Base-by-base conservation (phyloP, 2,797 vertebrate genomes). In the Crax fasciolata region DNA sequence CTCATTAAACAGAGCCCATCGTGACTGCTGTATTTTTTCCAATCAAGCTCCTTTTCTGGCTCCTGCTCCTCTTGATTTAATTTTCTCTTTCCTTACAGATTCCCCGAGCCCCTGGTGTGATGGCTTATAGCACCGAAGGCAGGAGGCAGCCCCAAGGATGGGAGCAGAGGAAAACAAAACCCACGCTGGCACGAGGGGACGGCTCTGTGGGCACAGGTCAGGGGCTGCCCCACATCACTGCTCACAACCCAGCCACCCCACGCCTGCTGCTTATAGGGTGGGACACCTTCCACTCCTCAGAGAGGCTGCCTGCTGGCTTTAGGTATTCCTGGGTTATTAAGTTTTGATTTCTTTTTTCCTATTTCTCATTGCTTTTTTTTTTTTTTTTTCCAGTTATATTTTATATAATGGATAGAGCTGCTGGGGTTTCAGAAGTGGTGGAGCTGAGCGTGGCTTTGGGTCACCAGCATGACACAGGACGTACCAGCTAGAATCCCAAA, bases 271-370 rank as follows among this genome's bases (percentile, higher is more conserved):
- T 46, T 32, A 16, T 61, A 27, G 59, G 58, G 38, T 4, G 18
- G 18, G 27, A 63, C 27, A 17, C n/a, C 18, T 48, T 15, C 30
- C 65, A 25, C 57, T 51, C 25, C 2, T 21, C 57, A 2, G 20
- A 11, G 66, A 11, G 23, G 17, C 61, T 30, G 14, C 28, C 32
- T 0, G 0, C 15, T 2, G 5, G 2, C 0, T 0, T 7, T 5
- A 1, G 35, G 55, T 13, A 25, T 79, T 75, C 43, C 38, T 23
- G 58, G 28, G 12, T 39, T 35, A 10, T 4, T 21, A 10, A 1
- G 4, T 4, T 1, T 9, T 9, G 30, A 10, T 21, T 20, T 9
- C 3, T 9, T 6, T 2, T 20, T 2, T 2, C 13, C 2, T 66
- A 2, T 38, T 43, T 30, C 5, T 59, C 6, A 35, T 43, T 11